Base-by-base conservation (phyloP, 2,888 invertebrate species). In the Papilio demoleus region DNA sequence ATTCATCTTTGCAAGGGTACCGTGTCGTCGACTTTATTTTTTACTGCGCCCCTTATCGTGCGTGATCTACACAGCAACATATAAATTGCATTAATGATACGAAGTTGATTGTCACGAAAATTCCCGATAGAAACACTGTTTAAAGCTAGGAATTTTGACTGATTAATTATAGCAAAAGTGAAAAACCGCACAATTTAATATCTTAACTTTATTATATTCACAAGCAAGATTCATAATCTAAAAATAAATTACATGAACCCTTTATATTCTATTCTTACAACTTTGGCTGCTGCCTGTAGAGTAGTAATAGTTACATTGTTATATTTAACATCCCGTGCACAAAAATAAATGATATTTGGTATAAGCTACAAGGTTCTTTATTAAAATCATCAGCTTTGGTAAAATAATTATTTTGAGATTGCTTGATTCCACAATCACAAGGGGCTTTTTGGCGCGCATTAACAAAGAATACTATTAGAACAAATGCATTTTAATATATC, bases 171-270 rank as follows among this genome's bases (percentile, higher is more conserved):
- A n/a, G n/a, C n/a, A n/a, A n/a, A n/a, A n/a, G n/a, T n/a, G n/a
- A n/a, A n/a, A n/a, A n/a, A n/a, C n/a, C 14, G 17, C n/a, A n/a
- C 24, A 38, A 56, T 50, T 47, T 22, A 27, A 60, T 53, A 50
- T 38, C 17, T 67, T 64, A 58, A 36, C 36, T 45, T 64, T 36
- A 45, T 42, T 67, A 42, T 61, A 67, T 67, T 61, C 61, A 67
- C 61, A 40, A 66, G 47, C 14, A 59, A 60, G 42, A 31, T 36
- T 12, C 56, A 58, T 31, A 63, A 34, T 12, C n/a, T 50, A 36
- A 11, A 24, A 47, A 47, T 38, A 36, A 22, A 67, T 67, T 24
- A 59, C 60, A 27, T 38, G 53, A 53, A 53, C 53, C 27, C n/a
- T n/a, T n/a, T 53, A 53, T 24, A 24, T 50, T n/a, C 53, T n/a